Conservation (phyloP, 2,888 invertebrate species). For the Dryobota labecula region DNA sequence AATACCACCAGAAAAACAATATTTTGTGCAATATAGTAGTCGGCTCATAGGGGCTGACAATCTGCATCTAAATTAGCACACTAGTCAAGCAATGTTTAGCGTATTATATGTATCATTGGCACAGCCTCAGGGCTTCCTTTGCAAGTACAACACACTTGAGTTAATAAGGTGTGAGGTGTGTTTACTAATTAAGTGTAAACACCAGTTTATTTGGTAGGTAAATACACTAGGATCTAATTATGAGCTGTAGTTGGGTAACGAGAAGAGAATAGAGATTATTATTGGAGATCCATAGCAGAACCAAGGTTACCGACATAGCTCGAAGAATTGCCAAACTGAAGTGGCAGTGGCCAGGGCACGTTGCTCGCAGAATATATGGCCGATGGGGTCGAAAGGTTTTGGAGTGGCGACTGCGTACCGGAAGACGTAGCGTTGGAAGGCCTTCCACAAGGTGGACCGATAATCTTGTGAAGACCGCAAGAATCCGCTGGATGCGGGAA, state of each 20-base stretch:
- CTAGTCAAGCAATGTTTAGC: background rate
- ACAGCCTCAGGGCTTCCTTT: constrained; percentile 8
- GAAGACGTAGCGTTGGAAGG: too few relatives aligned
- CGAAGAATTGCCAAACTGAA: too few relatives aligned
- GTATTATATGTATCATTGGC: background rate
- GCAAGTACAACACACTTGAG: constrained; percentile 6
- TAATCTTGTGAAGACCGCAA: too few relatives aligned
- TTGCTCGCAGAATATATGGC: too few relatives aligned
- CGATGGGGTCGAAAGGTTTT: too few relatives aligned
- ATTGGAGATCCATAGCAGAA: too few relatives aligned
- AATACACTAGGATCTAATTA: constrained; percentile 2
- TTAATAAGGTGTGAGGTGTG: constrained; percentile 22
- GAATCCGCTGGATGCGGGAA: too few relatives aligned
- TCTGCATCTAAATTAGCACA: background rate
- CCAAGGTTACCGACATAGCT: too few relatives aligned
- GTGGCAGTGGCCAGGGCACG: too few relatives aligned
- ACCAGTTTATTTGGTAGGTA: constrained; percentile 20
- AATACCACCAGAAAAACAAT: too few relatives aligned
- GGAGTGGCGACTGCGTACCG: too few relatives aligned
- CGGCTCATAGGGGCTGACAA: background rate
- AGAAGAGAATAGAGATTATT: background rate
- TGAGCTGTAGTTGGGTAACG: background rate
- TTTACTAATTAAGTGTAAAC: constrained; percentile 19
- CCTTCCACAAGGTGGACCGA: too few relatives aligned
- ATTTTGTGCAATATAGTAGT: background rate